Conservation (phyloP, 2,888 invertebrate genomes). For the Pardosa pseudoannulata region DNA sequence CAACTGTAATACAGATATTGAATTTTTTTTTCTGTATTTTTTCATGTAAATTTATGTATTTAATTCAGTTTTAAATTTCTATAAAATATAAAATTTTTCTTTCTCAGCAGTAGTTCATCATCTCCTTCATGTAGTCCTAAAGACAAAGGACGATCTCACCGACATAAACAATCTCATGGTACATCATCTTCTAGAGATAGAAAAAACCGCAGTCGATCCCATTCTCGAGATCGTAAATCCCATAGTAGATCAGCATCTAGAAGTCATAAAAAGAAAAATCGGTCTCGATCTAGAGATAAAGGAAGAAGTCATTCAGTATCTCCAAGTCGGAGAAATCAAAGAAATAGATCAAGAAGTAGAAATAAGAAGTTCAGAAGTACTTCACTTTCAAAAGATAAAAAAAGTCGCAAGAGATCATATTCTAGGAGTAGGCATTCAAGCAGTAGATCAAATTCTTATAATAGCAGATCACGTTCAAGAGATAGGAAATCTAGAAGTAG, state of each 20-base stretch:
- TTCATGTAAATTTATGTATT: no score
- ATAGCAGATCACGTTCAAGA: conserved; percentile 36
- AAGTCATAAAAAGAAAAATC: background rate
- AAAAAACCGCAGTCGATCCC: conserved; percentile 2
- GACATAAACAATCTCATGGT: conserved; percentile 7
- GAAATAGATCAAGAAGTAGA: background rate
- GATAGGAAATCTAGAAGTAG: conserved; percentile 24
- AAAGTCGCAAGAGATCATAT: background rate
- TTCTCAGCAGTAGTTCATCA: conserved; percentile 29
- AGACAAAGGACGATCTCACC: conserved; percentile 25
- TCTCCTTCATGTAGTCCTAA: conserved; percentile 24
- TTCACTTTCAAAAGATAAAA: background rate
- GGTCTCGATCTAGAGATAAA: background rate
- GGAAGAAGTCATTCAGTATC: background rate
- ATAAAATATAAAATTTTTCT: background rate
- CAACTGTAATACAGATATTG: no score
- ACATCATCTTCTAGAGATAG: conserved; percentile 22
- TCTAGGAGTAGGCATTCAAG: background rate
- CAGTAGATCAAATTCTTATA: conserved; percentile 32
- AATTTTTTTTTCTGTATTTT: no score
- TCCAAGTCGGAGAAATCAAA: background rate
- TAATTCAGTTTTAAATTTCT: no score
- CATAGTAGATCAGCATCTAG: conserved; percentile 19
- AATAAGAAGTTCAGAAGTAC: background rate
- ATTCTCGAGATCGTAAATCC: conserved; percentile 4